Base-by-base conservation (phyloP, 2,888 invertebrate species). In the Horisme vitalbata region DNA sequence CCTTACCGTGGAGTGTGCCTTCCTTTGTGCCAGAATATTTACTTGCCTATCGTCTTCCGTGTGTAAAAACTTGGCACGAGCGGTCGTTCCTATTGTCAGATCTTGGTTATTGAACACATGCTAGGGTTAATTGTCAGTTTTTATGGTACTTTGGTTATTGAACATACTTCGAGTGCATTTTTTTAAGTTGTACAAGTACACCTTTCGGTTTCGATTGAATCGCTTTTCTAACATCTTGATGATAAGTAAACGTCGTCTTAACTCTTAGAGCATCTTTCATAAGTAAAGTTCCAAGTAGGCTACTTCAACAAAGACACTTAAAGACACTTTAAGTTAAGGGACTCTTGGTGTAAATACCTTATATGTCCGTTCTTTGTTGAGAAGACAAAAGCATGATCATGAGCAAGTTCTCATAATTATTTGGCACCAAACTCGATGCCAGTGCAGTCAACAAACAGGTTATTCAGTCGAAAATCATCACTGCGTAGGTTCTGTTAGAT, bases 21-120 rank as follows among this genome's bases (percentile, higher is more conserved):
- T 78, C 82, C 76, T 77, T 85, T 85, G 83, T 83, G 74, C 72
- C 78, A 74, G 76, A 70, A 70, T 88, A 83, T 85, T 79, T 83
- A 79, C 79, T 79, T 76, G 75, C 72, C 70, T 57, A 63, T 57
- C 47, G 63, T 86, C 86, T 87, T 87, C 85, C 85, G 83, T 55
- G 58, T 68, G 60, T 41, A 70, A 81, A 88, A 86, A 83, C 71
- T 71, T 66, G 79, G 84, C 89, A 88, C 88, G 87, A 81, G 88
- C 73, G n/a, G n/a, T 73, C 74, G 68, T 11, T 34, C 26, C 41
- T 36, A 46, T 41, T 32, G 33, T 33, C n/a, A 33, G 21, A 24
- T 68, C 31, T 31, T 39, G 24, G 31, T 45, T 39, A 37, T 35
- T 26, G 12, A 44, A 47, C 55, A 55, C 51, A 55, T 52, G 57